phyloP scores from a whole-genome alignment of 2,797 vertebrate genomes.

The Cynopterus sphinx region DNA sequence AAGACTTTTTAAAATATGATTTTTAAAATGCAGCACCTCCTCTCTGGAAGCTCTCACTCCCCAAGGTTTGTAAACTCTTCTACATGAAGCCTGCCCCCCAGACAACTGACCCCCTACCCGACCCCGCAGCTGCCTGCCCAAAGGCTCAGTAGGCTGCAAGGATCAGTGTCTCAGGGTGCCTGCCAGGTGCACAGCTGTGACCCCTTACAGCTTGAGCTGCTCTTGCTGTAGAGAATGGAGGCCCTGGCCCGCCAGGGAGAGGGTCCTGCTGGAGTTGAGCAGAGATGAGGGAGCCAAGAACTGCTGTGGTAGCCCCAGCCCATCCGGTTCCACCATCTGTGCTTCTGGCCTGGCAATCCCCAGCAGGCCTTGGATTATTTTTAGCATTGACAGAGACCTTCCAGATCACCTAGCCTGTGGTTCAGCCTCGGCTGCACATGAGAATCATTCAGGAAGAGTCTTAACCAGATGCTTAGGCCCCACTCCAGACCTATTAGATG shows the following conservation, averaged over 20 bases:
- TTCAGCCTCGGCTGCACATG: neutral
- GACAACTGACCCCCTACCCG: neutral
- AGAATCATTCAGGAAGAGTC: neutral
- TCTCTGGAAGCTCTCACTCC: neutral
- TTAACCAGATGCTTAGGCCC: neutral
- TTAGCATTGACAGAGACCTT: neutral
- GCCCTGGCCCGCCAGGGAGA: neutral
- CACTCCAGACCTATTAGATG: neutral
- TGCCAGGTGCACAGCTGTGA: conserved; percentile 60
- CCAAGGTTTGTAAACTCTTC: neutral
- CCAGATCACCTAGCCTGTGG: neutral
- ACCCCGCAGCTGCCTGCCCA: neutral
- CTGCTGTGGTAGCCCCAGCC: neutral
- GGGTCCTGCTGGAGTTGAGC: neutral
- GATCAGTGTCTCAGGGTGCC: neutral
- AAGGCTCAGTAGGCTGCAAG: neutral
- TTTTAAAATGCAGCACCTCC: neutral
- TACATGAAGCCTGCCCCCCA: neutral
- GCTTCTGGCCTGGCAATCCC: conserved; percentile 11
- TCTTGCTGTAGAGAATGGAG: neutral
- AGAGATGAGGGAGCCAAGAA: neutral
- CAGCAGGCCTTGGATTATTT: neutral
- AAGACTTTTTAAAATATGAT: neutral
- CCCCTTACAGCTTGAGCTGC: neutral
- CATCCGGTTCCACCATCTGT: conserved; percentile 56